phyloP scores from a whole-genome alignment of 2,113 vertebrate species.

The Callipepla squamata region DNA sequence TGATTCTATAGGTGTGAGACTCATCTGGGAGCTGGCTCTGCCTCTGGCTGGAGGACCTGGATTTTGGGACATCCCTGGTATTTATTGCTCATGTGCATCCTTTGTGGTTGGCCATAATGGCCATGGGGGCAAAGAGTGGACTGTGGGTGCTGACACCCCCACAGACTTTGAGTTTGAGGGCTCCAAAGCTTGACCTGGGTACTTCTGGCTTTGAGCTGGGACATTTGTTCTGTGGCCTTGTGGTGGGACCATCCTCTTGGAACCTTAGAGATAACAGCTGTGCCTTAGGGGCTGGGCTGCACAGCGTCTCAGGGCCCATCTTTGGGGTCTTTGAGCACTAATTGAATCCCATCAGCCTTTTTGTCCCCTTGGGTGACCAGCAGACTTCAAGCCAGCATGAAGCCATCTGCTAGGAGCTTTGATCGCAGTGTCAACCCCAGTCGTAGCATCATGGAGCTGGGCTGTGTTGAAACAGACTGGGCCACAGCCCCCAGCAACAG shows the following conservation, averaged over 20 bases:
- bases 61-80: not conserved
- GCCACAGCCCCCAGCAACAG: not conserved
- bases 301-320: not conserved
- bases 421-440: not conserved
- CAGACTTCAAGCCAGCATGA: accelerated
- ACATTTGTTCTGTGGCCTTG: not conserved
- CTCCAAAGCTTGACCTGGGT: not conserved
- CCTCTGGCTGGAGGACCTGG: not conserved
- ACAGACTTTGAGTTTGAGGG: not conserved
- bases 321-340: not conserved
- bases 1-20: not conserved
- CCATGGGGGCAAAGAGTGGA: not conserved
- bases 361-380: accelerated
- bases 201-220: not conserved
- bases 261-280: not conserved
- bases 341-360: not conserved
- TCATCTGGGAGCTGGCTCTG: not conserved
- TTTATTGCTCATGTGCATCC: accelerated
- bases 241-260: not conserved
- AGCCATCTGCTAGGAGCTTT: not conserved
- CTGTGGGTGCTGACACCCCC: not conserved
- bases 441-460: not conserved
- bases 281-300: not conserved
- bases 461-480: not conserved
- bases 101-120: not conserved